Evolutionary conservation across 2,888 invertebrate genomes (phyloP).

Genomic region (Fissipunctia ypsillon): DNA sequence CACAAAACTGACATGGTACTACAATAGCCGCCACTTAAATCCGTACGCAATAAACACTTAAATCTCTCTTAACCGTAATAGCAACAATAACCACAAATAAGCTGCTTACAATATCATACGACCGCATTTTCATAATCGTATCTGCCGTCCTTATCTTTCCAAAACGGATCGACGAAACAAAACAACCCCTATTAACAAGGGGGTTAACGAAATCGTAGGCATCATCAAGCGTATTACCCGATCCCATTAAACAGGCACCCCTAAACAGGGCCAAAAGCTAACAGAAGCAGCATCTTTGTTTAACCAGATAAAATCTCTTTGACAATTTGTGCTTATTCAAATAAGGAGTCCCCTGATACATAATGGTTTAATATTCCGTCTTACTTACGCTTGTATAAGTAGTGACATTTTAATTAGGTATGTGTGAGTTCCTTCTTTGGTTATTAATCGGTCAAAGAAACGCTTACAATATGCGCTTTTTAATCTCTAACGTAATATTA

Average conservation of each 20-base stretch:
- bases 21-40: slow-evolving; percentile 45
- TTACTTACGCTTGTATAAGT: slow-evolving; percentile 69
- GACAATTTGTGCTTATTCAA: slow-evolving; percentile 91
- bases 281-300: slow-evolving; percentile 89
- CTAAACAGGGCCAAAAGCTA: slow-evolving; percentile 84
- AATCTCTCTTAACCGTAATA: slow-evolving; percentile 64
- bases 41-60: slow-evolving; percentile 54
- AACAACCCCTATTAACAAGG: slow-evolving; percentile 83
- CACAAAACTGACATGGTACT: slow-evolving; percentile 18
- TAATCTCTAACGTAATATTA: not conserved
- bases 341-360: slow-evolving; percentile 86
- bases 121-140: slow-evolving; percentile 78
- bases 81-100: slow-evolving; percentile 77
- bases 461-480: not conserved
- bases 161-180: slow-evolving; percentile 69
- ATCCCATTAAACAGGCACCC: slow-evolving; percentile 87
- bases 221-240: slow-evolving; percentile 89
- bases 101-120: slow-evolving; percentile 79
- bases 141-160: slow-evolving; percentile 65
- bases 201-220: slow-evolving; percentile 84
- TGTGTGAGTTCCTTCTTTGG: slow-evolving; percentile 30
- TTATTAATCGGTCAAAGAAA: not conserved
- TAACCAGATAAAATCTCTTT: slow-evolving; percentile 90
- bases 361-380: slow-evolving; percentile 85
- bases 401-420: slow-evolving; percentile 64